A percentile compares a stretch with the other conserved stretches of the same genome.
Conservation (phyloP, 2,113 vertebrate species). For the Toxotes chatareus region DNA sequence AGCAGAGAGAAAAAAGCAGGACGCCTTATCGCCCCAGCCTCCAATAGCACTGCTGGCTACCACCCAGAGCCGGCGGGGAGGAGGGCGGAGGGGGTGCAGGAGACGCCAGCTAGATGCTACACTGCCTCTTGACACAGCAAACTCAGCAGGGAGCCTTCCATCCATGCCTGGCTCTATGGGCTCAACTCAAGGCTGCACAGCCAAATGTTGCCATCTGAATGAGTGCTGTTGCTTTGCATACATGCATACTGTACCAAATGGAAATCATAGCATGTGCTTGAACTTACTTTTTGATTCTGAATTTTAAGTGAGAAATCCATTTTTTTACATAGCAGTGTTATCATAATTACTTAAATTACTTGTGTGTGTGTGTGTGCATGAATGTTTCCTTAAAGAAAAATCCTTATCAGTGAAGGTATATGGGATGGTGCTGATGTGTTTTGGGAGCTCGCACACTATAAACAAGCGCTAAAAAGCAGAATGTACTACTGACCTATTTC, state of each 20-base stretch:
- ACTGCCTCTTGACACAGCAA: slow-evolving; percentile 80
- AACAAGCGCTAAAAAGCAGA: slow-evolving; percentile 39
- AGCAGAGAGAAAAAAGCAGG: slow-evolving; percentile 74
- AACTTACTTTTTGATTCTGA: background rate
- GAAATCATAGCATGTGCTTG: slow-evolving; percentile 17
- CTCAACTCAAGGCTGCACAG: slow-evolving; percentile 44
- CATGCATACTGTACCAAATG: slow-evolving; percentile 4
- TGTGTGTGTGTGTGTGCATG: background rate
- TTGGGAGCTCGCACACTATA: slow-evolving; percentile 36
- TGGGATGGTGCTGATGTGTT: slow-evolving; percentile 50
- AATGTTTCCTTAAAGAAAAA: slow-evolving; percentile 6
- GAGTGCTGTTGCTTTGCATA: slow-evolving; percentile 19
- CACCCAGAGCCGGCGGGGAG: slow-evolving; percentile 62
- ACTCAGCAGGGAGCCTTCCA: slow-evolving; percentile 71
- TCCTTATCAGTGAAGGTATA: background rate
- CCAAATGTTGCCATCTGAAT: slow-evolving; percentile 59
- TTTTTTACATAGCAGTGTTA: background rate
- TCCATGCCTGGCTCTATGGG: slow-evolving; percentile 51
- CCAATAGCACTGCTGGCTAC: slow-evolving; percentile 80
- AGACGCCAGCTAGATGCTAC: slow-evolving; percentile 69
- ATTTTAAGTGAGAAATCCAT: background rate
- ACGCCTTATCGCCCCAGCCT: slow-evolving; percentile 80
- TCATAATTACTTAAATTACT: background rate
- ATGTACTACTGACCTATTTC: slow-evolving; percentile 79
- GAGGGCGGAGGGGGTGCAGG: slow-evolving; percentile 9